Evolutionary conservation across 2,113 vertebrate genomes (phyloP), one percentile per base, ranked within the genome.

Genomic region (Prolemur simus): DNA sequence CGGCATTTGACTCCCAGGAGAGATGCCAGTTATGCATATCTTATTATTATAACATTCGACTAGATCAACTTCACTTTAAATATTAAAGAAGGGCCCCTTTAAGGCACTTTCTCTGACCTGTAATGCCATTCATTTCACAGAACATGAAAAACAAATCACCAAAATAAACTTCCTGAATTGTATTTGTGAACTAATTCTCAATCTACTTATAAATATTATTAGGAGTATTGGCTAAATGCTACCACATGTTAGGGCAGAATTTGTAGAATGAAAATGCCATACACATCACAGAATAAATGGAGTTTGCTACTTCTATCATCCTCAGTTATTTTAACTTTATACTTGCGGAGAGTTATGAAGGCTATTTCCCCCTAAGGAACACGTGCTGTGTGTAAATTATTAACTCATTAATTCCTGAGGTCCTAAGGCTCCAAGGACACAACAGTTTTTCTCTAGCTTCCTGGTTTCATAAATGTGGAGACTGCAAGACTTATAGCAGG

Each of bases 181-280:
- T 93, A 89, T 94, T 66, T 96, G 82, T 74, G 63, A 85, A 86
- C 74, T 93, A 98, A 98, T 90, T 95, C 83, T 98, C 93, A 94
- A 80, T 89, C 66, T 97, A 92, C 96, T 91, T 97, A 92, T 96
- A 97, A 97, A 97, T 96, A 97, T 97, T 97, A 95, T 95, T 96
- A 89, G 71, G 60, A 58, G 39, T 93, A 88, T 94, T 97, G 89
- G 89, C 63, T 98, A 98, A 98, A 80, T 83, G 56, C 23, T 95
- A 91, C 96, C 97, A 98, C 86, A 94, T 97, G 98, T 96, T 74
- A 95, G 56, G 37, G 81, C 17, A 96, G 39, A 90, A 95, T 71
- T 91, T 96, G 68, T 85, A 69, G 60, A 89, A 81, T 85, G 84
- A 85, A 96, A 96, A 96, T 94, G 82, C 76, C 86, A 82, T 96